phyloP scores from a whole-genome alignment of 2,797 vertebrate genomes.

The Falco peregrinus region DNA sequence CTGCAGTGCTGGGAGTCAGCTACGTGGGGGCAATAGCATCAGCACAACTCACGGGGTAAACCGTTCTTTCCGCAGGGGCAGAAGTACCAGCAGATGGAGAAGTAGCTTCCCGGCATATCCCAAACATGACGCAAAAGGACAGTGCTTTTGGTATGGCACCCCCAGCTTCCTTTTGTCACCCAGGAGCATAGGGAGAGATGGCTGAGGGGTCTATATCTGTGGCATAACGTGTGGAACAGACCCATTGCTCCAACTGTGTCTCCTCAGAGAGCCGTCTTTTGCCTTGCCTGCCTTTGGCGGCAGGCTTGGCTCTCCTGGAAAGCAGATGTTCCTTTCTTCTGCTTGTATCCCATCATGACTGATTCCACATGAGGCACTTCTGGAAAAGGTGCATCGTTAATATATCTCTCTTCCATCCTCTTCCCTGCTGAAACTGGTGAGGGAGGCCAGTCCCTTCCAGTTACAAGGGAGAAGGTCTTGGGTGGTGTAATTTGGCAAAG shows the following conservation, averaged over 20 bases:
- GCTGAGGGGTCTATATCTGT: background rate
- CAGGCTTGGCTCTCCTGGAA: background rate
- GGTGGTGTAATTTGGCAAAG: background rate
- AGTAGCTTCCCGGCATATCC: background rate
- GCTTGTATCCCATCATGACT: background rate
- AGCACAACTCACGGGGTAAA: background rate
- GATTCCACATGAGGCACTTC: background rate
- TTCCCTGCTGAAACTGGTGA: background rate
- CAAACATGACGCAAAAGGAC: background rate
- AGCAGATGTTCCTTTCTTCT: background rate
- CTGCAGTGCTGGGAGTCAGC: background rate
- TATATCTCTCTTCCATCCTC: background rate
- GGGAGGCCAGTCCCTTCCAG: background rate
- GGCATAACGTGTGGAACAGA: background rate
- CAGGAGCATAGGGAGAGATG: background rate
- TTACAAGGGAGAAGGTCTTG: background rate
- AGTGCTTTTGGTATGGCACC: background rate
- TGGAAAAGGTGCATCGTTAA: background rate
- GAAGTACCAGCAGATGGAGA: background rate
- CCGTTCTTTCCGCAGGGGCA: background rate
- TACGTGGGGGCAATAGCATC: rapidly evolving
- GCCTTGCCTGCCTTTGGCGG: background rate
- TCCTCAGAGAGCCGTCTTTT: background rate
- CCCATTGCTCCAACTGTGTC: background rate
- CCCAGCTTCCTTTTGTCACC: background rate